Percentiles rank a stretch among this genome's conserved stretches.
These are phyloP conservation scores for Arctopsyche grandis DNA, from an alignment of 1,140 invertebrate genomes.

Conservation along the genomic window DNA sequence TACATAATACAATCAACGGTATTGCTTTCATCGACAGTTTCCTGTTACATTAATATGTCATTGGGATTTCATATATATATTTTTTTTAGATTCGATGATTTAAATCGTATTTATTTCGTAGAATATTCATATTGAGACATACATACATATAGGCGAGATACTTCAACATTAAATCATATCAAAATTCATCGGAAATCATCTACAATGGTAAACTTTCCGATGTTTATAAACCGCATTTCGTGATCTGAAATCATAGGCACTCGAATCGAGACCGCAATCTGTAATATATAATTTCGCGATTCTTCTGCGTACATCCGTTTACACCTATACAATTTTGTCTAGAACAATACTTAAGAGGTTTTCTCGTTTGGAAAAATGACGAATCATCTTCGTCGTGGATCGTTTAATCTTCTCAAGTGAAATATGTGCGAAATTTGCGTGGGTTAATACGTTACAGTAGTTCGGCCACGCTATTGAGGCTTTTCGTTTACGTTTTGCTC, in stretches of 20 bases:
- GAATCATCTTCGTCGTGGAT: too few species aligned
- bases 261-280: not conserved
- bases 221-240: not conserved
- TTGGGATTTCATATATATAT: not conserved
- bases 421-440: too few species aligned
- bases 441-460: too few species aligned
- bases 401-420: too few species aligned
- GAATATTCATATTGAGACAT: not conserved
- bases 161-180: not conserved
- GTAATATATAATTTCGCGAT: conserved; percentile 12
- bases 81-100: not conserved
- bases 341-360: too few species aligned
- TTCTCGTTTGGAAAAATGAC: too few species aligned
- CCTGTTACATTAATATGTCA: too few species aligned
- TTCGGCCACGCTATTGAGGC: too few species aligned
- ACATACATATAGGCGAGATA: not conserved
- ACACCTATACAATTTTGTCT: too few species aligned
- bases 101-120: not conserved
- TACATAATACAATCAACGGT: not conserved
- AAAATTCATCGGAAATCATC: not conserved
- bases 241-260: not conserved
- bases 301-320: not conserved
- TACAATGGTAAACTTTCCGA: not conserved
- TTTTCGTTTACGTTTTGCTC: too few species aligned
- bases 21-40: not conserved